Evolutionary conservation across 2,888 invertebrate species (phyloP), one percentile per base, ranked within the genome.

Genomic region (Aquatica leii): DNA sequence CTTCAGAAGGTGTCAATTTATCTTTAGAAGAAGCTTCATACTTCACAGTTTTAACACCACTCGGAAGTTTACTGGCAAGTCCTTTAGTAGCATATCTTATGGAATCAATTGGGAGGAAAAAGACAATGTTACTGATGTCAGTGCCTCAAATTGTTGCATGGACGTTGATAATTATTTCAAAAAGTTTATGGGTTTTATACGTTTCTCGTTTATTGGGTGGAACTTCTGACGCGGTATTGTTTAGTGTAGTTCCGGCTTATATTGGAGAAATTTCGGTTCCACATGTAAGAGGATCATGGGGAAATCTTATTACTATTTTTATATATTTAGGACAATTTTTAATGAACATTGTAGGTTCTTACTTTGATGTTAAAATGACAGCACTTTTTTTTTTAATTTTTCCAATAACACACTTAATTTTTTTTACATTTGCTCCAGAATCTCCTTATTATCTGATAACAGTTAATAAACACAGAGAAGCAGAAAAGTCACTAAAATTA

Each of bases 351-450:
- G 83, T 87, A 69, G 87, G 87, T 12, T 85, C 85, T 3, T 85
- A 83, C 76, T 84, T 85, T 18, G 78, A 82, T 64, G 84, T 87
- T 78, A 75, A 76, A 68, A 78, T 77, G 17, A 80, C 87, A 66
- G 86, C 86, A 57, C 81, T 81, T 58, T 83, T 87, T 76, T 87
- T 87, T 75, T 80, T 86, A 69, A 76, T 84, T 66, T 81, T 88
- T 57, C 86, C 88, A 9, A 77, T 87, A 34, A 70, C 86, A 35
- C 86, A 87, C 72, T 78, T 88, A 20, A 57, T 86, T 12, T 79
- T 84, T 14, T 86, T 89, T 76, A 9, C 48, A 5, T 86, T 86
- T 75, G 82, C 90, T 75, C 90, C 90, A n/a, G 91, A 91, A 81
- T 71, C 76, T 2, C 78, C 78, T 0, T 78, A 77, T 56, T 77